Conservation (phyloP, 2,797 vertebrate species). For the Pipistrellus pygmaeus region DNA sequence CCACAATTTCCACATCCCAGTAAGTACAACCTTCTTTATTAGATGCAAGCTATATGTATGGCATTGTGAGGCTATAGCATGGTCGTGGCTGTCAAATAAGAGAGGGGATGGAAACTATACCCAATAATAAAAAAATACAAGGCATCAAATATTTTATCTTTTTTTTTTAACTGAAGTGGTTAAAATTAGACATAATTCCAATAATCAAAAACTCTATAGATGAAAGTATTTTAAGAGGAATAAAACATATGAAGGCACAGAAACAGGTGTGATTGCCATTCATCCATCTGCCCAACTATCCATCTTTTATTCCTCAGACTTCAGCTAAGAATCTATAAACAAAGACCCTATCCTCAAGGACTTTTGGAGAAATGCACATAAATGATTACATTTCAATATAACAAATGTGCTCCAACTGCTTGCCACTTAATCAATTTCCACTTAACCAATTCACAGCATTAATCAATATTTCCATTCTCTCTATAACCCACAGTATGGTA, state of each 20-base stretch:
- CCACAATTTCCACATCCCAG: not conserved
- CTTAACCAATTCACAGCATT: not conserved
- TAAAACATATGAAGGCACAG: not conserved
- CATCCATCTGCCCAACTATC: not conserved
- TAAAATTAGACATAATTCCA: not conserved
- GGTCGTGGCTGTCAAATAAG: not conserved
- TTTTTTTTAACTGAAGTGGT: not conserved
- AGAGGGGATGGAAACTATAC: not conserved
- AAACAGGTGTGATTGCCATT: not conserved
- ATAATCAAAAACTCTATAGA: not conserved
- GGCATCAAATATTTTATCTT: not conserved
- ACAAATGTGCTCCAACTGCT: not conserved
- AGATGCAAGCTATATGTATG: not conserved
- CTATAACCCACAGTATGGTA: not conserved
- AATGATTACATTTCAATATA: not conserved
- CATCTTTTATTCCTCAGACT: not conserved
- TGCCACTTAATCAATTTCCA: not conserved
- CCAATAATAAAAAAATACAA: conserved; percentile 18
- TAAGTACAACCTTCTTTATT: not conserved
- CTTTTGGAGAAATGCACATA: not conserved
- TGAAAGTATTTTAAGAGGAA: conserved; percentile 36
- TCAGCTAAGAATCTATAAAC: not conserved
- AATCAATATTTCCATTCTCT: not conserved
- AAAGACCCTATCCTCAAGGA: not conserved
- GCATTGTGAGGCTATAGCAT: not conserved